phyloP scores from a whole-genome alignment of 2,113 vertebrate species.

The Gnathonemus longibarbis region DNA sequence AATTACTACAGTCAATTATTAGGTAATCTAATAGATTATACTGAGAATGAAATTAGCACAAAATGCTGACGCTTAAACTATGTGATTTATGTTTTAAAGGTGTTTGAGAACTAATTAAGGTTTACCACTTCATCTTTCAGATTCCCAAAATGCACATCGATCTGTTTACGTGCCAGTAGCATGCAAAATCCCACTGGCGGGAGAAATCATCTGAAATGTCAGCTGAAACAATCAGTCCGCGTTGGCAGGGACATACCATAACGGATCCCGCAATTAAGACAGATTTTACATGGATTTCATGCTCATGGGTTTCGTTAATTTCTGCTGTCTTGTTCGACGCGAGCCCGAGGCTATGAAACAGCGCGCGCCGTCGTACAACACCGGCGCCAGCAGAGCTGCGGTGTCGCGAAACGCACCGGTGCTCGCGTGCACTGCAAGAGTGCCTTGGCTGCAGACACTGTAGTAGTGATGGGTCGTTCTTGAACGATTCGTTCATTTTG shows the following conservation, averaged over 20 bases:
- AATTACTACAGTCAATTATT: neutral
- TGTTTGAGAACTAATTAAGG: neutral
- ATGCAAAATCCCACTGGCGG: constrained; percentile 33
- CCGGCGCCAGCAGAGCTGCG: neutral
- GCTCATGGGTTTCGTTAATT: constrained; percentile 6
- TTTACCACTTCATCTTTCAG: neutral
- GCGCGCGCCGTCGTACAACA: neutral
- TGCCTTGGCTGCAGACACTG: too few species aligned
- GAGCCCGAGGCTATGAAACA: neutral
- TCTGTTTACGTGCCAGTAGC: neutral
- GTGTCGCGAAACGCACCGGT: neutral
- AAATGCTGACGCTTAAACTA: neutral
- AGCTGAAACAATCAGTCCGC: constrained; percentile 35
- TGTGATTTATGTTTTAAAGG: neutral
- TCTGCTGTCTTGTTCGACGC: neutral
- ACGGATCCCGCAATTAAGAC: constrained; percentile 39
- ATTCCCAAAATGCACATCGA: neutral
- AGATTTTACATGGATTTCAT: constrained; percentile 39
- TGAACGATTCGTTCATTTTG: too few species aligned
- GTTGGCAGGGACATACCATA: constrained; percentile 37
- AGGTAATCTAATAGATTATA: neutral
- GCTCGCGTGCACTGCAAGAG: neutral
- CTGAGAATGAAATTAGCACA: neutral
- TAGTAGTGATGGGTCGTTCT: too few species aligned
- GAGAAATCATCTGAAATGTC: constrained; percentile 22